phyloP scores from a whole-genome alignment of 1,140 invertebrate species.

The Panagrolaimus sp. region DNA sequence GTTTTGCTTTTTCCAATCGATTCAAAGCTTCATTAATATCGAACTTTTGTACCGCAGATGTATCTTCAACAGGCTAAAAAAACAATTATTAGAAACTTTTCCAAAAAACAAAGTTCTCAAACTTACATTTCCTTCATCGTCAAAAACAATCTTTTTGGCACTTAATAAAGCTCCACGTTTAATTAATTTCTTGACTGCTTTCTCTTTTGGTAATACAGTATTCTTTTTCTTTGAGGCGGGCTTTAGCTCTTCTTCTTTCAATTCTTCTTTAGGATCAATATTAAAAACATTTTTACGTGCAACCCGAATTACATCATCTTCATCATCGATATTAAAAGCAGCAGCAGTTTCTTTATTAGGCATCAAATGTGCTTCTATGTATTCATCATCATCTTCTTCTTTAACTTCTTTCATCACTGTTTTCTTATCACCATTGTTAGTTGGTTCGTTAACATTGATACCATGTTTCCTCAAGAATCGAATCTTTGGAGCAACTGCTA shows the following conservation, averaged over 20 bases:
- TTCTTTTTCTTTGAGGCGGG: constrained; percentile 27
- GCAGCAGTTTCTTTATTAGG: neutral
- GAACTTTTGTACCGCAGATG: constrained; percentile 22
- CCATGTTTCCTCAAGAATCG: constrained; percentile 46
- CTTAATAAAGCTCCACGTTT: constrained; percentile 29
- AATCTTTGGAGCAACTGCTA: constrained; percentile 51
- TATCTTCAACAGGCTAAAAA: constrained; percentile 20
- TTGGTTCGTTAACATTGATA: constrained; percentile 6
- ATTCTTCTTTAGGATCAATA: constrained; percentile 11
- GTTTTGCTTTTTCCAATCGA: constrained; percentile 21
- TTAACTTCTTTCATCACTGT: constrained; percentile 16
- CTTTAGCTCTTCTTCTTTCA: constrained; percentile 19
- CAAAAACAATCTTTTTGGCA: constrained; percentile 46
- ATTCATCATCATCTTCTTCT: constrained; percentile 27
- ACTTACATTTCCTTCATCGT: constrained; percentile 31
- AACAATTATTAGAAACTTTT: neutral
- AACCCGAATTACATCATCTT: constrained; percentile 47
- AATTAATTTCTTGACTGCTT: constrained; percentile 44
- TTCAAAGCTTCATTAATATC: constrained; percentile 37
- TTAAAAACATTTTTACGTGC: constrained; percentile 47
- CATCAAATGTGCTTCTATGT: constrained; percentile 1
- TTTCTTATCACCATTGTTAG: neutral
- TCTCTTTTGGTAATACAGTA: constrained; percentile 43
- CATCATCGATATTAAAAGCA: constrained; percentile 26
- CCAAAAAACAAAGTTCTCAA: neutral